Evolutionary conservation across 1,140 invertebrate genomes (phyloP).

Genomic region (Drosophila leontia): DNA sequence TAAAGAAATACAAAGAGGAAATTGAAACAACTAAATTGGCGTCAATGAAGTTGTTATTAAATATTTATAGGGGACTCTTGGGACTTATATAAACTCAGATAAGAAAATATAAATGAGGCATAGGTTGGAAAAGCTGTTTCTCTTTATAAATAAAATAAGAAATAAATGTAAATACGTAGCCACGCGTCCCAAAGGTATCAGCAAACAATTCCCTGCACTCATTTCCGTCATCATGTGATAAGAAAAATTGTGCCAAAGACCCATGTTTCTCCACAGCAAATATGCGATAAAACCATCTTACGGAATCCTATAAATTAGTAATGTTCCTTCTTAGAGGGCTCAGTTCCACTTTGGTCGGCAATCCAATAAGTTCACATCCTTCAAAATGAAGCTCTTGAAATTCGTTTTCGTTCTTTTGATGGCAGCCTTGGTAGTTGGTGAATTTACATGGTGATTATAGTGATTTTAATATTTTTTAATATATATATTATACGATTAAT

Average conservation of each 20-base stretch:
- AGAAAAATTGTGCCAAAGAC: background rate
- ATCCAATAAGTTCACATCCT: background rate
- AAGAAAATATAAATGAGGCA: conserved; percentile 6
- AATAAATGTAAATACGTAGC: background rate
- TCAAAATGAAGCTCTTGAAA: conserved; percentile 5
- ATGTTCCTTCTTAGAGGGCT: background rate
- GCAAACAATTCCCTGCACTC: background rate
- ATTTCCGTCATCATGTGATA: conserved; percentile 12
- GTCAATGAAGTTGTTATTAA: background rate
- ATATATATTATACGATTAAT: background rate
- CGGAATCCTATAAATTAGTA: conserved; percentile 14
- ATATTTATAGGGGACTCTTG: background rate
- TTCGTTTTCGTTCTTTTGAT: background rate
- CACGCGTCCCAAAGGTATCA: background rate
- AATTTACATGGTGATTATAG: background rate
- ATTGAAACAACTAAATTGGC: background rate
- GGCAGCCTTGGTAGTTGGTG: background rate
- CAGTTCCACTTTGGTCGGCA: conserved; percentile 24
- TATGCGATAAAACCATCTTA: conserved; percentile 16
- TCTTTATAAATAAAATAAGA: background rate
- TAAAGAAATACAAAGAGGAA: background rate
- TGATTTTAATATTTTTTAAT: background rate
- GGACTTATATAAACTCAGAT: conserved; percentile 2
- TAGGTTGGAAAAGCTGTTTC: background rate
- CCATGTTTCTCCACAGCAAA: conserved; percentile 7